These are phyloP conservation scores for Coreius guichenoti DNA, from an alignment of 2,797 vertebrate species.

Conservation along the genomic window DNA sequence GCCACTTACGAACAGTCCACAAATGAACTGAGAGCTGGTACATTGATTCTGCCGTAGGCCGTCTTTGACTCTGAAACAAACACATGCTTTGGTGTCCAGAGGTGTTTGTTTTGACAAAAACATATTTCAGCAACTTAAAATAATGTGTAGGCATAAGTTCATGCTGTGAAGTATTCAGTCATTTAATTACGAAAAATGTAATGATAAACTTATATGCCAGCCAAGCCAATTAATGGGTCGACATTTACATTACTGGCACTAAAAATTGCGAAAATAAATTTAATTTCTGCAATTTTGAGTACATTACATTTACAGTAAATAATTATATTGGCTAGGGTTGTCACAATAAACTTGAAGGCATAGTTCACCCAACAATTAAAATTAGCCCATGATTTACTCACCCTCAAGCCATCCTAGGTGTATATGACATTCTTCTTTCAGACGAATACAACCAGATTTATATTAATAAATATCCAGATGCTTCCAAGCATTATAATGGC, in stretches of 20 bases:
- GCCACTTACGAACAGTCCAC: neutral
- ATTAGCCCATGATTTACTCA: too few species aligned
- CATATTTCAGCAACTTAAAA: neutral
- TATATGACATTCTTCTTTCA: too few species aligned
- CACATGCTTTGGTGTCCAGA: conserved; percentile 1
- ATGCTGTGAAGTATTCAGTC: neutral
- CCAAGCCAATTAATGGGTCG: neutral
- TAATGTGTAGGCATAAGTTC: neutral
- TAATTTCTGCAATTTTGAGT: neutral
- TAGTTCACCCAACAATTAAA: too few species aligned
- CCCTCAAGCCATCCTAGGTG: too few species aligned
- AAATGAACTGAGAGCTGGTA: conserved; percentile 7
- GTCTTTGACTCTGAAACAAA: neutral
- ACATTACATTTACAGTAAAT: neutral
- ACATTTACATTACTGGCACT: neutral
- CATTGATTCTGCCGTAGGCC: neutral
- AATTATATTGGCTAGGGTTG: neutral
- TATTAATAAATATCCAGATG: too few species aligned
- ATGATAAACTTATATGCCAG: neutral
- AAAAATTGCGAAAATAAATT: too few species aligned
- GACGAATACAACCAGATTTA: too few species aligned
- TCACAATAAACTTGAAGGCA: too few species aligned
- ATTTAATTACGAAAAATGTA: neutral
- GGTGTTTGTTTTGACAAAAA: conserved; percentile 6
- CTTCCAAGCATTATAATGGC: too few species aligned